These are phyloP conservation scores for Empis livida DNA, from an alignment of 2,888 invertebrate genomes.

Conservation along the genomic window DNA sequence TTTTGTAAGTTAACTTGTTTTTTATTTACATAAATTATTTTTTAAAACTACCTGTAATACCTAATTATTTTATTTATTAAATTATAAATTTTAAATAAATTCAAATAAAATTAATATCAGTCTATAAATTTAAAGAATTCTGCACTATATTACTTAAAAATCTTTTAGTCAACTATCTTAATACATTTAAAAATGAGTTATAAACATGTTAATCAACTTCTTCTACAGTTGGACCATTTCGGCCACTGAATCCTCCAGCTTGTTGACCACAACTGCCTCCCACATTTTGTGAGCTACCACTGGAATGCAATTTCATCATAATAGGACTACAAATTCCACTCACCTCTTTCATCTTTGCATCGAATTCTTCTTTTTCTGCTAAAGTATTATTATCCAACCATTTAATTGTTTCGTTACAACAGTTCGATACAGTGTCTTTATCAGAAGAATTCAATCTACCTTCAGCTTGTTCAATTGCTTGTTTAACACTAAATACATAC, in stretches of 20 bases:
- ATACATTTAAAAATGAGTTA: too few relatives aligned
- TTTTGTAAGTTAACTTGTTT: too few relatives aligned
- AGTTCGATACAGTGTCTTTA: conserved; percentile 50
- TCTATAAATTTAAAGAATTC: too few relatives aligned
- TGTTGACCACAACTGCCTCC: conserved; percentile 41
- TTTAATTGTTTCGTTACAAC: conserved; percentile 49
- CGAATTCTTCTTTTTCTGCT: conserved; percentile 63
- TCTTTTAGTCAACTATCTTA: too few relatives aligned
- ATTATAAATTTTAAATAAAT: too few relatives aligned
- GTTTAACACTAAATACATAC: conserved; percentile 56
- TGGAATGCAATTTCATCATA: conserved; percentile 41
- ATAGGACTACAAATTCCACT: conserved; percentile 33
- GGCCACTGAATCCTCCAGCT: conserved; percentile 47
- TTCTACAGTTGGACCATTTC: conserved; percentile 31
- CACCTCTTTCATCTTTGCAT: conserved; percentile 36
- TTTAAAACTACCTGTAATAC: too few relatives aligned
- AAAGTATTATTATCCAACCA: conserved; percentile 65
- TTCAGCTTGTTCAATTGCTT: conserved; percentile 51
- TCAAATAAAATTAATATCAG: too few relatives aligned
- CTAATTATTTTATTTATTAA: too few relatives aligned
- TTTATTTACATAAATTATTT: too few relatives aligned
- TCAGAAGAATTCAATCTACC: conserved; percentile 50
- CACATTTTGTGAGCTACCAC: conserved; percentile 44
- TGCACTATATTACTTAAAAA: too few relatives aligned
- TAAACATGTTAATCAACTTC: conserved; percentile 38